These are phyloP conservation scores for Brachyrhaphis roseni DNA, from an alignment of 2,797 vertebrate genomes.

Conservation along the genomic window DNA sequence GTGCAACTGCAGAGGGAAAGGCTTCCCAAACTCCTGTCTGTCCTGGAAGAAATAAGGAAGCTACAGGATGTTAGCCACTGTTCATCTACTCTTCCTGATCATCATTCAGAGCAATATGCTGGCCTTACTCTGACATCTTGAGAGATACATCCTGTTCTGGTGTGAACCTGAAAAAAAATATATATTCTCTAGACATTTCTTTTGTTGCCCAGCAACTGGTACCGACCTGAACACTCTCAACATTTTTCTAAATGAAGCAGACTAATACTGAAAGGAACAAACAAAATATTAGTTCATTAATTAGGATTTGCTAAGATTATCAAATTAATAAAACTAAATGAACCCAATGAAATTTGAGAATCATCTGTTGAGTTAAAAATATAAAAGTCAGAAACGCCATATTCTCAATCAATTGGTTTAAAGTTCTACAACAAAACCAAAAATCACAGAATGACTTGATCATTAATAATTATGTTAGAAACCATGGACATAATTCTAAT, in stretches of 20 bases:
- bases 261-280: too few species aligned
- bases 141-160: neutral
- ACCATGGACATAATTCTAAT: too few species aligned
- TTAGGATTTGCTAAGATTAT: too few species aligned
- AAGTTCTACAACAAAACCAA: too few species aligned
- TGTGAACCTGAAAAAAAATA: neutral
- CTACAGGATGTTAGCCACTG: neutral
- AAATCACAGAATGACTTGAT: too few species aligned
- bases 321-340: too few species aligned
- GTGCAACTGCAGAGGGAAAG: neutral
- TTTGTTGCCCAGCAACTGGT: neutral
- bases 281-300: too few species aligned
- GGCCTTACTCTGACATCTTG: conserved; percentile 4
- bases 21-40: neutral
- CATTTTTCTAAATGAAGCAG: neutral
- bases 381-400: too few species aligned
- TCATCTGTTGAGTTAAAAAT: too few species aligned
- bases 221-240: neutral
- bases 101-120: neutral
- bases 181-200: neutral
- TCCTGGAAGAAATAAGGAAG: neutral
- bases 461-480: too few species aligned
- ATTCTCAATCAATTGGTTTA: too few species aligned
- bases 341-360: too few species aligned
- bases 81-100: neutral